A percentile compares a stretch with the other conserved stretches of the same genome.
These are phyloP conservation scores for Cossypha caffra DNA, from an alignment of 2,797 vertebrate genomes.

Conservation along the genomic window DNA sequence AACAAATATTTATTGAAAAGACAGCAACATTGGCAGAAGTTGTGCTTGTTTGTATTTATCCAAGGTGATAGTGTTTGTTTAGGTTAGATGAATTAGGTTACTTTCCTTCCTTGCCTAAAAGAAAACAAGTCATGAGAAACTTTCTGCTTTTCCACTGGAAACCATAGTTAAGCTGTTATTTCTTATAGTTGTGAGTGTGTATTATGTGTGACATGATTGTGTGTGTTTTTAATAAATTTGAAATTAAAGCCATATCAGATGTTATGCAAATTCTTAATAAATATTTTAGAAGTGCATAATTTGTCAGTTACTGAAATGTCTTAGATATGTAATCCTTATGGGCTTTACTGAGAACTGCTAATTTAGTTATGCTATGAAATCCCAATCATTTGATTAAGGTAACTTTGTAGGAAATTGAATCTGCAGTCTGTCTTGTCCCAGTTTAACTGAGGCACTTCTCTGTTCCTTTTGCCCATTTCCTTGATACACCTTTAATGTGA, in stretches of 20 bases:
- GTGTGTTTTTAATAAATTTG: slow-evolving; percentile 3
- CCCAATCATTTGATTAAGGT: background rate
- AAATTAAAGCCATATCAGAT: slow-evolving; percentile 29
- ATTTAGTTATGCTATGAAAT: background rate
- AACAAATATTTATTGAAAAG: background rate
- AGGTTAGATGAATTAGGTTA: background rate
- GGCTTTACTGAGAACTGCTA: background rate
- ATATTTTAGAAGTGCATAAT: slow-evolving; percentile 11
- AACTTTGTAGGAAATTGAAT: background rate
- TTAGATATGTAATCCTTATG: background rate
- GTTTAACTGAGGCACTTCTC: background rate
- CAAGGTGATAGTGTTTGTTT: slow-evolving; percentile 4
- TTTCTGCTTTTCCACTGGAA: background rate
- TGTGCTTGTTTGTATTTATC: slow-evolving; percentile 11
- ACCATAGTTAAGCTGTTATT: background rate
- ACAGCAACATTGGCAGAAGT: slow-evolving; percentile 7
- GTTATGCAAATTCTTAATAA: background rate
- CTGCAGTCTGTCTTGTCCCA: background rate
- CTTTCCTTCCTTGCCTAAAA: slow-evolving; percentile 28
- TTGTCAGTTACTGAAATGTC: background rate
- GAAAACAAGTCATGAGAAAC: slow-evolving; percentile 8
- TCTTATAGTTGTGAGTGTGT: background rate
- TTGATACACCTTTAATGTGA: background rate
- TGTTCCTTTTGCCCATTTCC: background rate
- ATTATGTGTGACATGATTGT: background rate